A percentile compares a stretch with the other conserved stretches of the same genome.
Evolutionary conservation across 2,888 invertebrate genomes (phyloP).

Genomic region (Drosophila atripex): DNA sequence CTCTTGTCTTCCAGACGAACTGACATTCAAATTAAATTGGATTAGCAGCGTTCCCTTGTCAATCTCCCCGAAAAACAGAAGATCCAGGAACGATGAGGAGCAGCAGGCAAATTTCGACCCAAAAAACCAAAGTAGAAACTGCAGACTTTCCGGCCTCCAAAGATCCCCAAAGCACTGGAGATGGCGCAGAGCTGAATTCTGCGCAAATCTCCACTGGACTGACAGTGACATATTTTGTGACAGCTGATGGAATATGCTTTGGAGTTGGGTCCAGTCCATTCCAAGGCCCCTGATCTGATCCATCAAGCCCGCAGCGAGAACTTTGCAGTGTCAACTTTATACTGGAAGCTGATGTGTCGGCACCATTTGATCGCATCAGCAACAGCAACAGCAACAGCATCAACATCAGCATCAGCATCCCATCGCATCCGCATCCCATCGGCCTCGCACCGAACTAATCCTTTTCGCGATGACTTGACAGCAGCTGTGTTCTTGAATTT

Average conservation of each 20-base stretch:
- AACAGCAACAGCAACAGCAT: not conserved
- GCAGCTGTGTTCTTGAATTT: slow-evolving; percentile 82
- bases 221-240: slow-evolving; percentile 83
- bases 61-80: slow-evolving; percentile 68
- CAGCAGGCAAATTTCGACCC: slow-evolving; percentile 42
- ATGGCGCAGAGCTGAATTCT: slow-evolving; percentile 31
- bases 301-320: slow-evolving; percentile 61
- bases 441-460: slow-evolving; percentile 69
- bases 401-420: slow-evolving; percentile 22
- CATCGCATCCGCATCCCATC: slow-evolving; percentile 31
- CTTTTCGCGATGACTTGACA: slow-evolving; percentile 83
- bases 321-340: slow-evolving; percentile 79
- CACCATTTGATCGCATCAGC: slow-evolving; percentile 77
- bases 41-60: slow-evolving; percentile 82
- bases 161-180: slow-evolving; percentile 18
- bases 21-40: slow-evolving; percentile 83
- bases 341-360: slow-evolving; percentile 74
- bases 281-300: slow-evolving; percentile 62
- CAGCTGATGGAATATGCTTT: slow-evolving; percentile 82
- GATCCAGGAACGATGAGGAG: slow-evolving; percentile 23
- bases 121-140: slow-evolving; percentile 31
- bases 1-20: slow-evolving; percentile 81
- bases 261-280: slow-evolving; percentile 45
- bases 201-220: slow-evolving; percentile 79
- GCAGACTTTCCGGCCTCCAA: slow-evolving; percentile 17